These are phyloP conservation scores for Synergus itoensis DNA, from an alignment of 2,888 invertebrate species.

Conservation along the genomic window DNA sequence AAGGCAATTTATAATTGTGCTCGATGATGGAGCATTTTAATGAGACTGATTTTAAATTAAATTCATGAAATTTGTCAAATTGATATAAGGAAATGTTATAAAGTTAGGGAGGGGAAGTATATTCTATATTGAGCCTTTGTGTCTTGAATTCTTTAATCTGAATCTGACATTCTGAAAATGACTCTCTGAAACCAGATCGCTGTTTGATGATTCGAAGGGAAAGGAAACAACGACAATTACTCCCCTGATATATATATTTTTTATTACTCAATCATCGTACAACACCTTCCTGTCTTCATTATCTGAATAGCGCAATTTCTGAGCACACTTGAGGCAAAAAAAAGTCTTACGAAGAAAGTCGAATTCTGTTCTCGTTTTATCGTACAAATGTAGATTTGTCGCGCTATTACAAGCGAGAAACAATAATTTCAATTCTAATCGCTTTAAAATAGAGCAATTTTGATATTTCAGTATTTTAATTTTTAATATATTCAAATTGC, in stretches of 20 bases:
- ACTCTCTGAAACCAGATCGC: conserved; percentile 5
- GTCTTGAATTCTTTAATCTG: neutral
- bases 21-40: neutral
- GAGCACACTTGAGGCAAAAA: neutral
- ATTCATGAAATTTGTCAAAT: neutral
- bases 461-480: neutral
- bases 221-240: conserved; percentile 28
- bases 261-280: conserved; percentile 28
- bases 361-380: too few relatives aligned
- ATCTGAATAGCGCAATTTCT: neutral
- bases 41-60: conserved; percentile 6
- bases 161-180: conserved; percentile 8
- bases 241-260: conserved; percentile 9
- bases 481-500: neutral
- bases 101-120: neutral
- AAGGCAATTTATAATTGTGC: neutral
- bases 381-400: too few relatives aligned
- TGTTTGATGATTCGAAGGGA: conserved; percentile 15
- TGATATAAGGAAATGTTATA: neutral
- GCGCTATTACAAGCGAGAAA: too few relatives aligned
- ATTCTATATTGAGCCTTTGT: neutral
- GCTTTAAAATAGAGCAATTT: too few relatives aligned
- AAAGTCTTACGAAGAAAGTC: neutral
- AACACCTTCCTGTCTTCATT: neutral
- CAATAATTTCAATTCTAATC: too few relatives aligned